Evolutionary conservation across 1,140 invertebrate species (phyloP).

Genomic region (Drosophila lacteicornis): DNA sequence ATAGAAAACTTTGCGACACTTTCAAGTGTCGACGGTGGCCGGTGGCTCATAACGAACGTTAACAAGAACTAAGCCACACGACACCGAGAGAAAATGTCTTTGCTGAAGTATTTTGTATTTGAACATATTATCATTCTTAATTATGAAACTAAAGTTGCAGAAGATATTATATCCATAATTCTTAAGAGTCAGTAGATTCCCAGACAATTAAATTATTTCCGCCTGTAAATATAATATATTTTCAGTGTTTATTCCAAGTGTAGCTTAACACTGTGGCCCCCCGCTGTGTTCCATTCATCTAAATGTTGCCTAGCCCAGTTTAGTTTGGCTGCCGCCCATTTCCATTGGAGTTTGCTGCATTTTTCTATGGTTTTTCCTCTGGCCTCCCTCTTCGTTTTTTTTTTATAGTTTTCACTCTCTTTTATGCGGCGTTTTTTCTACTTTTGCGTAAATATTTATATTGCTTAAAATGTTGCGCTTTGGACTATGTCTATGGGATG

Average conservation of each 20-base stretch:
- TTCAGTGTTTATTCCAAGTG: neutral
- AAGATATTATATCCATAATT: too few relatives aligned
- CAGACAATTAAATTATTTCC: neutral
- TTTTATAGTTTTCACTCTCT: constrained; percentile 46
- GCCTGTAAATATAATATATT: neutral
- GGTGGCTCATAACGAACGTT: constrained; percentile 56
- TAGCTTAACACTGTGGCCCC: neutral
- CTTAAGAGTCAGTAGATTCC: neutral
- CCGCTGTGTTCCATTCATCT: constrained; percentile 21
- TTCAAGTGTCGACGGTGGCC: constrained; percentile 64
- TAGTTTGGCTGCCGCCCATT: constrained; percentile 26
- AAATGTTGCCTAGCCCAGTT: constrained; percentile 44
- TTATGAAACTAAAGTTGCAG: too few relatives aligned
- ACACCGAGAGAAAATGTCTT: neutral
- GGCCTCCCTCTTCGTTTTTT: neutral
- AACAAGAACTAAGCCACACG: constrained; percentile 31
- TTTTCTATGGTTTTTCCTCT: constrained; percentile 29
- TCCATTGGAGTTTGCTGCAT: constrained; percentile 18
- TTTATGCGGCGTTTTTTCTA: constrained; percentile 23
- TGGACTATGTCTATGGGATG: neutral
- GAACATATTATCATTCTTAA: neutral
- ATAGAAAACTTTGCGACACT: constrained; percentile 68
- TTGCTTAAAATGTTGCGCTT: constrained; percentile 52
- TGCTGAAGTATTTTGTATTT: neutral
- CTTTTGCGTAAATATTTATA: constrained; percentile 46